Conservation (phyloP, 2,888 invertebrate genomes). For the Fragum sueziense region DNA sequence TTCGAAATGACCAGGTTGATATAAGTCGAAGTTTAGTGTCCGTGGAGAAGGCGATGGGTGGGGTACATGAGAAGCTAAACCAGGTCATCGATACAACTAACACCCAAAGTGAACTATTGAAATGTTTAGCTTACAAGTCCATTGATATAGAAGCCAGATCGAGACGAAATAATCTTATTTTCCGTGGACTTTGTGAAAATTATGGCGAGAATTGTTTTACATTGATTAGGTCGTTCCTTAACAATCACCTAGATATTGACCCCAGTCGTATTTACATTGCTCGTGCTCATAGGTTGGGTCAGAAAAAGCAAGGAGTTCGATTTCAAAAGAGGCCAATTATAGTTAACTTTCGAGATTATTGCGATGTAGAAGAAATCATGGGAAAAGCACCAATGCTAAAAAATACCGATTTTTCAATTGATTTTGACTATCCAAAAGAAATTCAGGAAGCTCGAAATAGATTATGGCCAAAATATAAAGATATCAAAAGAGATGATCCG, state of each 20-base stretch:
- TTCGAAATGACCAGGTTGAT: neutral
- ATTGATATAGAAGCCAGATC: slow-evolving; percentile 35
- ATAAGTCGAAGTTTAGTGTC: neutral
- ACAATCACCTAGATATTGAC: slow-evolving; percentile 22
- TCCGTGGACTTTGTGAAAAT: slow-evolving; percentile 22
- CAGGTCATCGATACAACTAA: too few species aligned
- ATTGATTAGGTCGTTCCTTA: neutral
- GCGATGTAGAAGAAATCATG: slow-evolving; percentile 20
- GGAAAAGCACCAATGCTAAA: slow-evolving; percentile 4
- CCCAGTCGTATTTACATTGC: slow-evolving; percentile 13
- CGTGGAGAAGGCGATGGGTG: neutral
- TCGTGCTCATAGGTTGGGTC: slow-evolving; percentile 20
- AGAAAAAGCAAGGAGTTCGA: neutral
- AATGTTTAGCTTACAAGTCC: slow-evolving; percentile 13
- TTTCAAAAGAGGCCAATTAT: slow-evolving; percentile 19
- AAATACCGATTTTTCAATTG: slow-evolving; percentile 17
- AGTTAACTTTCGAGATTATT: slow-evolving; percentile 17
- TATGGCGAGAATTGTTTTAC: slow-evolving; percentile 28
- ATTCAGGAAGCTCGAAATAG: slow-evolving; percentile 15
- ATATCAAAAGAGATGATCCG: too few species aligned
- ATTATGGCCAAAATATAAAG: slow-evolving; percentile 17
- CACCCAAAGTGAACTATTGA: neutral
- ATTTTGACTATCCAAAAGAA: slow-evolving; percentile 27
- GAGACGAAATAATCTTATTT: slow-evolving; percentile 23
- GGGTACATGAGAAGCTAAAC: too few species aligned